These are phyloP conservation scores for Hyposoter dolosus DNA, from an alignment of 2,888 invertebrate species.

Conservation along the genomic window DNA sequence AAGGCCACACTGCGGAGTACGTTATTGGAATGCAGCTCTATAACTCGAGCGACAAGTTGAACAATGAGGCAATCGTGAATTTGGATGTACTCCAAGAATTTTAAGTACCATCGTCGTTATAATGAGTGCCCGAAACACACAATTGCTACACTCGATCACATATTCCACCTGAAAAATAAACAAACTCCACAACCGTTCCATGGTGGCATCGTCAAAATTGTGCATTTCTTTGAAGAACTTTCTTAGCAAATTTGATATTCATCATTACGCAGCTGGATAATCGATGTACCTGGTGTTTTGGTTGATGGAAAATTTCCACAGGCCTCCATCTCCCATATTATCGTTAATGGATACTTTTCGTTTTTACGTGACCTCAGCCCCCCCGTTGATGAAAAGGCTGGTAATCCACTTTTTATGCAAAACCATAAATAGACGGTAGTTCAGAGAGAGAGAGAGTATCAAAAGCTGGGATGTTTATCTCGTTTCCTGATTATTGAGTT, in stretches of 20 bases:
- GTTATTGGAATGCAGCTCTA: not conserved
- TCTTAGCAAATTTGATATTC: not conserved
- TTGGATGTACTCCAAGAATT: slow-evolving; percentile 66
- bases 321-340: slow-evolving; percentile 29
- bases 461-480: slow-evolving; percentile 71
- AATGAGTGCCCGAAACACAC: slow-evolving; percentile 48
- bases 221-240: not conserved
- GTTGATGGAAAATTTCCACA: slow-evolving; percentile 24
- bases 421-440: slow-evolving; percentile 65
- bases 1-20: slow-evolving; percentile 4
- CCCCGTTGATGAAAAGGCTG: slow-evolving; percentile 66
- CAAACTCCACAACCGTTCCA: not conserved
- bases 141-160: slow-evolving; percentile 49
- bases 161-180: slow-evolving; percentile 12
- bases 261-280: not conserved
- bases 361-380: slow-evolving; percentile 5
- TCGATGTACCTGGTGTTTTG: not conserved
- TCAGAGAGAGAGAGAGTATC: not conserved
- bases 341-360: slow-evolving; percentile 48
- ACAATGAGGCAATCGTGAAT: slow-evolving; percentile 66
- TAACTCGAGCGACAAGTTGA: slow-evolving; percentile 27
- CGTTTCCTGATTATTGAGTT: slow-evolving; percentile 74
- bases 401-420: slow-evolving; percentile 68
- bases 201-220: not conserved
- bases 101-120: slow-evolving; percentile 61